Percentiles rank a stretch among this genome's conserved stretches.
phyloP scores from a whole-genome alignment of 1,140 invertebrate genomes.

The Tetramorium parvispinum region DNA sequence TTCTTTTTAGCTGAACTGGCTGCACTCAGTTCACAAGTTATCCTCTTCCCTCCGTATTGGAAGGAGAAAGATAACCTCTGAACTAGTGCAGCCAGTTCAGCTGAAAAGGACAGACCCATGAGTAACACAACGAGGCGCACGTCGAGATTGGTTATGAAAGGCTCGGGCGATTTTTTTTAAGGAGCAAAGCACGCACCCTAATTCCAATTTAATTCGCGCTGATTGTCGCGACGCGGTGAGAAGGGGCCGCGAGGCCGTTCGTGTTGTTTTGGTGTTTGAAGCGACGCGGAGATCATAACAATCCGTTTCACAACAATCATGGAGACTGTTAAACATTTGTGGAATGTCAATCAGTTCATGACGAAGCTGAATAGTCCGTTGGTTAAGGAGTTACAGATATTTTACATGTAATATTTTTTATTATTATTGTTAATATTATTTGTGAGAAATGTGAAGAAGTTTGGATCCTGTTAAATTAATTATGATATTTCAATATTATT shows the following conservation, averaged over 20 bases:
- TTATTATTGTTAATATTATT: slow-evolving; percentile 13
- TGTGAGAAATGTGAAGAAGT: neutral
- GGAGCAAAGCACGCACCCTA: neutral
- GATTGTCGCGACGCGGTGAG: neutral
- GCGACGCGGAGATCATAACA: too few relatives aligned
- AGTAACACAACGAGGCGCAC: neutral
- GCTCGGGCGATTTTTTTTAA: neutral
- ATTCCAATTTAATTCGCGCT: neutral
- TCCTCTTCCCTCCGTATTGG: too few relatives aligned
- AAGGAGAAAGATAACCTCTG: too few relatives aligned
- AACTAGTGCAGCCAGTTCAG: too few relatives aligned
- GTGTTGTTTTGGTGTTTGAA: too few relatives aligned
- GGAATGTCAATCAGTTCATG: slow-evolving; percentile 76
- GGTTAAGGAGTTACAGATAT: slow-evolving; percentile 63
- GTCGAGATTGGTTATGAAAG: slow-evolving; percentile 46
- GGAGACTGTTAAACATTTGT: slow-evolving; percentile 75
- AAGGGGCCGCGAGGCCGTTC: neutral
- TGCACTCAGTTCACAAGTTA: too few relatives aligned
- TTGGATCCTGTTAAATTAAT: neutral
- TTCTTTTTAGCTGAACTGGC: too few relatives aligned
- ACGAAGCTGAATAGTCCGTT: slow-evolving; percentile 61
- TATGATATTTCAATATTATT: slow-evolving; percentile 65
- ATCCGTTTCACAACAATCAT: slow-evolving; percentile 57
- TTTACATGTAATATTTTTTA: slow-evolving; percentile 76
- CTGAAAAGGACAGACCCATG: too few relatives aligned